A percentile compares a stretch with the other conserved stretches of the same genome.
phyloP scores from a whole-genome alignment of 2,113 vertebrate genomes.

The Apteryx mantelli region DNA sequence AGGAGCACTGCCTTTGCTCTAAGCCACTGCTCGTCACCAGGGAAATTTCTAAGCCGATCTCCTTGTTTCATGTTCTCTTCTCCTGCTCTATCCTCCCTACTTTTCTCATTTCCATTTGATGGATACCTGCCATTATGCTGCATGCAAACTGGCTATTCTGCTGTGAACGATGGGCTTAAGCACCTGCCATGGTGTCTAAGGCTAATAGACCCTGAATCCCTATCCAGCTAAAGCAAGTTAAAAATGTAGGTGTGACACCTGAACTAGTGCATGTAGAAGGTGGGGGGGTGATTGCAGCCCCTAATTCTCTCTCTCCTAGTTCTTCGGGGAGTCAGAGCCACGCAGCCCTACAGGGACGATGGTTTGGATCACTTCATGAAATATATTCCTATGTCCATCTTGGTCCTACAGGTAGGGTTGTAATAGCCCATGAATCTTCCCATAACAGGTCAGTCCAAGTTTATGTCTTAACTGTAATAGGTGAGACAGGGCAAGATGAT shows the following conservation, averaged over 20 bases:
- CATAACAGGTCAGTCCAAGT: not conserved
- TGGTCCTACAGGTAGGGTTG: accelerated
- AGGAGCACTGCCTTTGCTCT: not conserved
- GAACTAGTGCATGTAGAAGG: accelerated
- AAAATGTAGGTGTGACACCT: not conserved
- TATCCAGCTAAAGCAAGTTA: not conserved
- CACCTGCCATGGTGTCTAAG: not conserved
- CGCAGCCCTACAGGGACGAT: too few species aligned
- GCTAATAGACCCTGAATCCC: not conserved
- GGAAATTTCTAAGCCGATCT: not conserved
- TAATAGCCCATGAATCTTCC: not conserved
- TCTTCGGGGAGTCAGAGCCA: not conserved
- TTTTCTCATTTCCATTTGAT: not conserved
- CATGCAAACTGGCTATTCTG: accelerated
- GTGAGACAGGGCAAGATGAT: not conserved
- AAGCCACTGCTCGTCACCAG: not conserved
- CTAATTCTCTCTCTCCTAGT: accelerated
- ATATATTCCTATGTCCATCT: accelerated
- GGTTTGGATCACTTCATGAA: not conserved
- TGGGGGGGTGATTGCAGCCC: not conserved
- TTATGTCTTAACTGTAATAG: not conserved
- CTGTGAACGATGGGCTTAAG: not conserved
- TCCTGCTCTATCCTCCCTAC: not conserved
- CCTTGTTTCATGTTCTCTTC: not conserved
- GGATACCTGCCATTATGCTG: not conserved